These are phyloP conservation scores for Pangasius mekongensis DNA, from an alignment of 2,797 vertebrate genomes.

Conservation along the genomic window DNA sequence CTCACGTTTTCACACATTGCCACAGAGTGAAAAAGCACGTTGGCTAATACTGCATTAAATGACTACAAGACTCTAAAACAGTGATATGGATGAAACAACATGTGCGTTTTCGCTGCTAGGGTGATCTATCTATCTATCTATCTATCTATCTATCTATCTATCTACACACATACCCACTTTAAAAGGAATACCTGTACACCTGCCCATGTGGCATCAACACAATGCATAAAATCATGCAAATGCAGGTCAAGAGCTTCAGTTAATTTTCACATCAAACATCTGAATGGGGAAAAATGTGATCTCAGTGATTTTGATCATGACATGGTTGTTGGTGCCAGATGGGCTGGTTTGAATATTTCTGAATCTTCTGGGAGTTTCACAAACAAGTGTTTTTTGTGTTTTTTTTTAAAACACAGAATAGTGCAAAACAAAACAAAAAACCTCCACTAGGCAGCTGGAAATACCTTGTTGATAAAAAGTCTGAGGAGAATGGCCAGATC, in stretches of 20 bases:
- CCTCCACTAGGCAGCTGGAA: background rate
- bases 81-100: background rate
- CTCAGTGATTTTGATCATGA: background rate
- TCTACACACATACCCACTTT: background rate
- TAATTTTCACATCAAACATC: background rate
- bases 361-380: background rate
- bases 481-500: background rate
- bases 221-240: background rate
- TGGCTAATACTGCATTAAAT: background rate
- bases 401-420: no score
- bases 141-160: slow-evolving; percentile 4
- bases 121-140: background rate
- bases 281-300: background rate
- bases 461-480: no score
- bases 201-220: background rate
- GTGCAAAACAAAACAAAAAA: background rate
- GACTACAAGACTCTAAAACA: background rate
- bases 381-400: background rate
- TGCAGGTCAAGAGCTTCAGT: background rate
- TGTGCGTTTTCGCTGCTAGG: background rate
- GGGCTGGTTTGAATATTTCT: background rate
- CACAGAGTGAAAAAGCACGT: background rate
- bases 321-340: background rate
- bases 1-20: background rate
- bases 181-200: background rate